Base-by-base conservation (phyloP, 2,113 vertebrate species). In the Herpetotheres cachinnans region DNA sequence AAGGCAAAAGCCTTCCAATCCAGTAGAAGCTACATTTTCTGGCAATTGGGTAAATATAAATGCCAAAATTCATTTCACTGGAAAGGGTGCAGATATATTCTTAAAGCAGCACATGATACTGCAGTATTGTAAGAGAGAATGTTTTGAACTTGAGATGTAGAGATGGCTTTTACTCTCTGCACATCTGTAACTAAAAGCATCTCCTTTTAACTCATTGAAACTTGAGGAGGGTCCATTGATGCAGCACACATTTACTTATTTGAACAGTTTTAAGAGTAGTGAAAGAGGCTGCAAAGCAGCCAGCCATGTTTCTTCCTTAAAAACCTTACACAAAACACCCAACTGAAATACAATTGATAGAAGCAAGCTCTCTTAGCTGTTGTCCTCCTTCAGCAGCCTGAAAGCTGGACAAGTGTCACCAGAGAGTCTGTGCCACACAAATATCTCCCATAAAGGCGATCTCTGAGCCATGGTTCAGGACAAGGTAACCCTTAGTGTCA, bases 401-500 rank as follows among this genome's bases (percentile, higher is more conserved):
- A 38, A 38, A 56, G 38, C 21, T 46, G 70, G 34, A 17, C 12
- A 58, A 40, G 56, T 16, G 29, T 34, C 77, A 46, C 29, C 54
- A 27, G 63, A 0, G 10, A 9, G 36, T 10, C 69, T 59, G 42
- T 74, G 84, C 32, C 65, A 15, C 11, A 3, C 1, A 30, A 7
- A 1, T 17, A 1, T 26, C 6, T 5, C 29, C 71, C 72, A 8
- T 19, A 4, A 16, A 16, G 62, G 25, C 0, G 5, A 56, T 10
- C 19, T 54, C 73, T 25, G 70, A n/a, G 47, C 44, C 2, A 1
- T 10, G 32, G 25, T 7, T 69, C 24, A 7, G 66, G 66, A 10
- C 0, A 0, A 30, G 79, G 71, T 36, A 55, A 79, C 10, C 5
- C 21, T 69, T 11, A 1, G 34, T 3, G 6, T 15, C 61, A 52